These are phyloP conservation scores for Phyto melanocephala DNA, from an alignment of 2,888 invertebrate genomes.

Conservation along the genomic window DNA sequence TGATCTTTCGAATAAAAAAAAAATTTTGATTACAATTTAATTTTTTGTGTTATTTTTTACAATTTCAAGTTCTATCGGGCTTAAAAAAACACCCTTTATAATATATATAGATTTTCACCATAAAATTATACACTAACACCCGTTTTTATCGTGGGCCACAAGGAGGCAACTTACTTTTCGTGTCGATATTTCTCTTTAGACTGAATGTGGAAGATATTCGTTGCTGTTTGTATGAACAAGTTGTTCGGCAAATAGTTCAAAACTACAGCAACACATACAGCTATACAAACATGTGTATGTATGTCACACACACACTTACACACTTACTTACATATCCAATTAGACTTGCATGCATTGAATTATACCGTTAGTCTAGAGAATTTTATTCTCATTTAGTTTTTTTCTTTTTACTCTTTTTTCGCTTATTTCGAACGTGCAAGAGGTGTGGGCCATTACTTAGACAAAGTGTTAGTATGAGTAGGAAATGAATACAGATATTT, in stretches of 20 bases:
- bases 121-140: constrained; percentile 65
- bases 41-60: too few species aligned
- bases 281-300: constrained; percentile 8
- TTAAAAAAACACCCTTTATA: too few species aligned
- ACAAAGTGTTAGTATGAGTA: background rate
- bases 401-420: background rate
- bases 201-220: constrained; percentile 68
- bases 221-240: constrained; percentile 54
- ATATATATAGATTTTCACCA: constrained; percentile 71
- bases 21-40: too few species aligned
- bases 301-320: background rate
- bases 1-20: too few species aligned
- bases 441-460: background rate
- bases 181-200: constrained; percentile 78
- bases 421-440: constrained; percentile 7
- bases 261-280: constrained; percentile 15
- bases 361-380: background rate
- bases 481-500: background rate
- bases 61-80: too few species aligned
- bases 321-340: background rate
- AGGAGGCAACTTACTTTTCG: constrained; percentile 76
- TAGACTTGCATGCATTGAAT: background rate
- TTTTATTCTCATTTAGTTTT: constrained; percentile 21
- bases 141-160: constrained; percentile 59
- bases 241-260: constrained; percentile 55